Evolutionary conservation across 2,113 vertebrate species (phyloP), one percentile per base, ranked within the genome.

Genomic region (Spheniscus mendiculus): DNA sequence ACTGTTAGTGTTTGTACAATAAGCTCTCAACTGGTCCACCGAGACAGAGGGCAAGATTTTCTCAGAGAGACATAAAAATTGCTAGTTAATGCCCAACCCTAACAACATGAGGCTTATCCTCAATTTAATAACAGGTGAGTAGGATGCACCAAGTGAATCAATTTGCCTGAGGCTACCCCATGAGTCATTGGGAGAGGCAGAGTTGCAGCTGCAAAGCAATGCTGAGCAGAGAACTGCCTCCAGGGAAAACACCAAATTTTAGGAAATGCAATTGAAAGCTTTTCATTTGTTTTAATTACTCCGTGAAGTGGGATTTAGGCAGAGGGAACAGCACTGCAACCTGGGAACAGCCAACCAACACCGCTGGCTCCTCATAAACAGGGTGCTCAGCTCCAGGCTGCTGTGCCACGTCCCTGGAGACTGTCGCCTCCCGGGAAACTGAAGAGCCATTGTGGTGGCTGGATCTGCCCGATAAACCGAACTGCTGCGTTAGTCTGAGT

Each of bases 401-500:
- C 61, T 5, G 10, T 38, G 78, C 56, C 88, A 85, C 0, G n/a
- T 67, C 93, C 82, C 91, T 91, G 86, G 81, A 66, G 83, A 83
- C 76, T 50, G 23, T 27, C 95, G 44, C 67, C n/a, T 78, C 93
- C 67, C 90, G 30, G 83, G 82, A 87, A 82, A 63, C n/a, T 1
- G 8, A 23, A 34, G n/a, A 49, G 42, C 42, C 73, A 20, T 1
- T 11, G 21, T 2, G 12, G 32, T 4, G 49, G 49, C 20, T 44
- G 67, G 30, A 17, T 9, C 2, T 66, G 66, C 38, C 5, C 36
- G 25, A 42, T 2, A 22, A 53, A 47, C 5, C 2, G 12, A 53
- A 32, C 23, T 11, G 20, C 36, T 30, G 34, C 1, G 1, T 17
- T 6, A 5, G 5, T 20, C 6, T 11, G 8, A 19, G 72, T 11